Percentiles rank a stretch among this genome's conserved stretches.
These are phyloP conservation scores for Neosilurus mollespiculum DNA, from an alignment of 2,797 vertebrate species.

Conservation along the genomic window DNA sequence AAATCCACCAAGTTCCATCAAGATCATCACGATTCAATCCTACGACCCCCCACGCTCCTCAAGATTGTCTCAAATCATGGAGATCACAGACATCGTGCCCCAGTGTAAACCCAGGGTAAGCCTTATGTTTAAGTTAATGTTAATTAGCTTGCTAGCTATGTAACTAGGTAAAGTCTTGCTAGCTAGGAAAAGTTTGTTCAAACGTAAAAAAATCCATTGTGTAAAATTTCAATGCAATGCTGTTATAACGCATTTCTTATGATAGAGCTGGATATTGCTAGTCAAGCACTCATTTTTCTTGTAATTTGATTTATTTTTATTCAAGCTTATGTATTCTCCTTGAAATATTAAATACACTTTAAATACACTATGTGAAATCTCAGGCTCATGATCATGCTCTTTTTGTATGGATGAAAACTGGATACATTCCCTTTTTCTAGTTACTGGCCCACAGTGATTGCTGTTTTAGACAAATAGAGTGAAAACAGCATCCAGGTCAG, in stretches of 20 bases:
- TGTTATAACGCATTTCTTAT: neutral
- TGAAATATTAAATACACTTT: neutral
- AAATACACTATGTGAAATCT: slow-evolving; percentile 5
- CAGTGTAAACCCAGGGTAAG: too few relatives aligned
- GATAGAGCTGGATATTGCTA: neutral
- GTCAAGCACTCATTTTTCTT: neutral
- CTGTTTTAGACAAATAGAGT: slow-evolving; percentile 48
- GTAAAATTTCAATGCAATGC: neutral
- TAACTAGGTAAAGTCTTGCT: neutral
- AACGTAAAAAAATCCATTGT: neutral
- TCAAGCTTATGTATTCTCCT: neutral
- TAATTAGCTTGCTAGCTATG: neutral
- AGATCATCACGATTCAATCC: too few relatives aligned
- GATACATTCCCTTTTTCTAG: slow-evolving; percentile 22
- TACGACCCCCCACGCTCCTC: too few relatives aligned
- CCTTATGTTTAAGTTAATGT: neutral
- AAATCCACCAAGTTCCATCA: too few relatives aligned
- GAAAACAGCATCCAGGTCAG: slow-evolving; percentile 55
- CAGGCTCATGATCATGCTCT: neutral
- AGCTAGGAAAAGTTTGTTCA: neutral
- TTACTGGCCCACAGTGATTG: slow-evolving; percentile 38
- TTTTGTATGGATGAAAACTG: slow-evolving; percentile 29
- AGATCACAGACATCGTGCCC: too few relatives aligned
- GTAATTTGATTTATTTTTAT: too few relatives aligned
- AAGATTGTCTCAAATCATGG: too few relatives aligned